phyloP scores from a whole-genome alignment of 2,113 vertebrate genomes.

The Sapajus apella region DNA sequence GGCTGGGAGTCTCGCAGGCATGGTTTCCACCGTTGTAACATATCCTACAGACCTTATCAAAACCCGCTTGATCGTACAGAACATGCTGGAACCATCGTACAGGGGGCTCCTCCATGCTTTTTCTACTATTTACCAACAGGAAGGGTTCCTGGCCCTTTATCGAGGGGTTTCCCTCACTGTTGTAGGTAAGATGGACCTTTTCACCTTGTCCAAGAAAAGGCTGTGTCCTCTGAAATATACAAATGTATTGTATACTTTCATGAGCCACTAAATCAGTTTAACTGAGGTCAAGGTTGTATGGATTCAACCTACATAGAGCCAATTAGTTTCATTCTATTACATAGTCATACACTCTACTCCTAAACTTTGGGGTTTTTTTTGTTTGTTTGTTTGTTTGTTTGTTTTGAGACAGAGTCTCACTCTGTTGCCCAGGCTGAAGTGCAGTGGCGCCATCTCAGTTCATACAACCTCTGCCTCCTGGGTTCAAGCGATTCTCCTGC shows the following conservation, averaged over 20 bases:
- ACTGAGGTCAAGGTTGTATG: neutral
- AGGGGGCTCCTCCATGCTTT: constrained; percentile 88
- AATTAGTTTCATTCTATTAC: neutral
- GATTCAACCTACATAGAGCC: neutral
- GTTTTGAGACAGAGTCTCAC: too few relatives aligned
- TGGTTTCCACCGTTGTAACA: constrained; percentile 89
- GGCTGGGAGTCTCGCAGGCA: constrained; percentile 93
- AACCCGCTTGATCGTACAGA: constrained; percentile 94
- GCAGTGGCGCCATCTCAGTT: too few relatives aligned
- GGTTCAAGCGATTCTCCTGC: too few relatives aligned
- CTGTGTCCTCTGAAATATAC: neutral
- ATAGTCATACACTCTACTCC: neutral
- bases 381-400: too few relatives aligned
- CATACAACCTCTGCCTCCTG: too few relatives aligned
- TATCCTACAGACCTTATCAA: constrained; percentile 95
- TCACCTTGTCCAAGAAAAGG: constrained; percentile 1
- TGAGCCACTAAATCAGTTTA: neutral
- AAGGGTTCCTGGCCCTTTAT: constrained; percentile 92
- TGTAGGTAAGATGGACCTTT: constrained; percentile 87
- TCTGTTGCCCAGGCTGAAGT: too few relatives aligned
- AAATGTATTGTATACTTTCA: neutral
- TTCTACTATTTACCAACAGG: constrained; percentile 89
- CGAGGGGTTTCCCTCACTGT: constrained; percentile 93
- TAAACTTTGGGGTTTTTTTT: neutral
- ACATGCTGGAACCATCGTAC: constrained; percentile 90